phyloP scores from a whole-genome alignment of 1,140 invertebrate species.

The Hyles vespertilio region DNA sequence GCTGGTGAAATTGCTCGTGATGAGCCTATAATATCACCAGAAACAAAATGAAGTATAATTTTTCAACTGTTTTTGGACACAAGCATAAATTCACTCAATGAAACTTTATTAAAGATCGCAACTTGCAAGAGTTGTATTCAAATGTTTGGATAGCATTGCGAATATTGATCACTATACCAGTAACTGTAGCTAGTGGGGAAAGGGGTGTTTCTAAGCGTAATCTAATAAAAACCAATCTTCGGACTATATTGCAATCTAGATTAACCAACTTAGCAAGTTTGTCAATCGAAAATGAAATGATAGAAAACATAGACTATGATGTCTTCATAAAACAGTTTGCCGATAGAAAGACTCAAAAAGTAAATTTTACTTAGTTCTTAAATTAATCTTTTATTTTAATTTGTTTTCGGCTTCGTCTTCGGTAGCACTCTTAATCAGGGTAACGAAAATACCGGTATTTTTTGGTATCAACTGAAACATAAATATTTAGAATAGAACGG shows the following conservation, averaged over 20 bases:
- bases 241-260: constrained; percentile 38
- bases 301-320: constrained; percentile 28
- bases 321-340: constrained; percentile 26
- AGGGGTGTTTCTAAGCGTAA: constrained; percentile 20
- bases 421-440: too few species aligned
- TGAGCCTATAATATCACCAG: constrained; percentile 23
- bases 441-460: too few species aligned
- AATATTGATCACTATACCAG: constrained; percentile 29
- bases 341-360: constrained; percentile 15
- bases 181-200: constrained; percentile 31
- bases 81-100: constrained; percentile 14
- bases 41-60: constrained; percentile 26
- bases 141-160: constrained; percentile 31
- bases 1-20: constrained; percentile 26
- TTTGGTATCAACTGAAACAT: too few species aligned
- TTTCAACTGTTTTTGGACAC: constrained; percentile 29
- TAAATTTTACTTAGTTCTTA: too few species aligned
- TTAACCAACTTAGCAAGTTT: constrained; percentile 29
- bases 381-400: too few species aligned
- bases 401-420: too few species aligned
- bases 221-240: constrained; percentile 45
- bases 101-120: constrained; percentile 30
- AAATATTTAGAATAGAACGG: too few species aligned
- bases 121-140: constrained; percentile 32
- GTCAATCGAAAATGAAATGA: constrained; percentile 25